Evolutionary conservation across 2,888 invertebrate species (phyloP), one percentile per base, ranked within the genome.

Genomic region (Saturnia japonica): DNA sequence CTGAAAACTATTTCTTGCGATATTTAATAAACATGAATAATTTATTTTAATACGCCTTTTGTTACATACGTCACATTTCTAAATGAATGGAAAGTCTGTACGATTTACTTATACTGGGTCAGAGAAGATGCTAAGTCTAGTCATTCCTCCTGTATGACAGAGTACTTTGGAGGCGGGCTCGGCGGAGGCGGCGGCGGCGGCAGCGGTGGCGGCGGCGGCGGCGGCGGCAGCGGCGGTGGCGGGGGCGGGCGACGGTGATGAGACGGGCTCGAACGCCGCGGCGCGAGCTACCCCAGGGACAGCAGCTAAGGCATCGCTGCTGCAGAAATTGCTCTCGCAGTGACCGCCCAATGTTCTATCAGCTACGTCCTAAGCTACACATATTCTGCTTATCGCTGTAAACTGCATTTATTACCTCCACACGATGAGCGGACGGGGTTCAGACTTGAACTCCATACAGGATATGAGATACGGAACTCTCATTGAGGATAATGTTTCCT

Each of bases 241-340:
- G 74, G 79, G 71, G 71, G 78, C 69, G 74, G 79, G 72, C 70
- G 78, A 72, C 76, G 81, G 85, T 84, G 86, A 83, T 83, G 84
- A 82, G 84, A 76, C 81, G 72, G 79, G 70, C 68, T 78, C 69
- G 72, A 78, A 73, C 68, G 75, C 73, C 76, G 81, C 76, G 75
- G 80, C 76, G 73, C 78, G 75, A 75, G 76, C 75, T 71, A 72
- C 77, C 72, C 74, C 75, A 71, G 78, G 80, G 77, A 79, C 84
- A 76, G 79, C 80, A 71, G 77, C 96, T 93, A 96, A 96, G 89
- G 96, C 97, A 82, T 97, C 97, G 87, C 95, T 97, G 89, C 95
- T 97, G 84, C 97, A 97, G 95, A 97, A 97, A 93, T 95, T 97
- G 88, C 95, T 98, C 87, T 97, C 97, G 82, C 97, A 97, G 95